Conservation (phyloP, 1,140 invertebrate genomes). For the Nautilus pompilius region DNA sequence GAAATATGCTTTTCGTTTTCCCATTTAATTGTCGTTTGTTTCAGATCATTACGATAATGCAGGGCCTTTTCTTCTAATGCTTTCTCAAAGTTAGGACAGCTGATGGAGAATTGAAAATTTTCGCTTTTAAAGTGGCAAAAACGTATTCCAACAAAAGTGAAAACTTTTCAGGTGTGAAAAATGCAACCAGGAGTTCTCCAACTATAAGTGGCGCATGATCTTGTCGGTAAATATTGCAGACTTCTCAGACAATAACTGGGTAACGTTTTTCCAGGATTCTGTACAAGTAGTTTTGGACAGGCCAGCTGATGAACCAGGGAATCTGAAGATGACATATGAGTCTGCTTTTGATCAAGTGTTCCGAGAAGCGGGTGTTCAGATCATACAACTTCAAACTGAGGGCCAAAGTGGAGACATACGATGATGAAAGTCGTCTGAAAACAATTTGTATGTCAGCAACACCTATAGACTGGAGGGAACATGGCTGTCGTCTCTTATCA, state of each 20-base stretch:
- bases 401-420: conserved; percentile 85
- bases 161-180: conserved; percentile 91
- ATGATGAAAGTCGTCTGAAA: conserved; percentile 82
- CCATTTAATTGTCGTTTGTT: no score
- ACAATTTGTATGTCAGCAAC: conserved; percentile 66
- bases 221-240: conserved; percentile 78
- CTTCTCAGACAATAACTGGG: conserved; percentile 76
- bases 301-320: conserved; percentile 71
- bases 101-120: no score
- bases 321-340: conserved; percentile 45
- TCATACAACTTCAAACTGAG: conserved; percentile 77
- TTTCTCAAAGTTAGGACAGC: no score
- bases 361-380: conserved; percentile 72
- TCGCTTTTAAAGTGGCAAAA: no score
- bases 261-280: conserved; percentile 83
- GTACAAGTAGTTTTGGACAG: conserved; percentile 77
- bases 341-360: conserved; percentile 64
- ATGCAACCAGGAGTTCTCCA: conserved; percentile 78
- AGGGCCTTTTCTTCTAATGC: no score
- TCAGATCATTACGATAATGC: no score
- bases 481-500: conserved; percentile 65
- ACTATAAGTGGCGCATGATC: conserved; percentile 84
- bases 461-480: conserved; percentile 73
- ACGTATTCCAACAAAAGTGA: no score
- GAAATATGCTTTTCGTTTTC: no score